Evolutionary conservation across 2,797 vertebrate genomes (phyloP).

Genomic region (Cyprinella venusta): DNA sequence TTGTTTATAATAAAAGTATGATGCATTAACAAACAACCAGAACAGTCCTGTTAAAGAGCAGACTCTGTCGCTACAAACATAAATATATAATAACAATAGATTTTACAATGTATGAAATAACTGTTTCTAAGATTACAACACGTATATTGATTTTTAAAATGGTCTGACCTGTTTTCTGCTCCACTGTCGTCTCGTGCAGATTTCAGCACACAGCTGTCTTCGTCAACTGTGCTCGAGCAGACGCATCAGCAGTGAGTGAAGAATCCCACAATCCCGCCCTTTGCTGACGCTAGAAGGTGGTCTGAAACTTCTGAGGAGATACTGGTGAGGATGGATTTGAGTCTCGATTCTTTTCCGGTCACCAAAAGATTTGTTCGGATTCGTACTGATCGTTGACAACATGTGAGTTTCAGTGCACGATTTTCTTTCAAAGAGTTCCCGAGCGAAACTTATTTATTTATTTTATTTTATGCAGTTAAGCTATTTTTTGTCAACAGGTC

Average conservation of each 20-base stretch:
- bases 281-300: conserved; percentile 34
- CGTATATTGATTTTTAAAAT: neutral
- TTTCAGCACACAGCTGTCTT: conserved; percentile 4
- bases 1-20: neutral
- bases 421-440: neutral
- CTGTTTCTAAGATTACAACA: neutral
- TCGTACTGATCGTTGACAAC: neutral
- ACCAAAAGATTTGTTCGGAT: neutral
- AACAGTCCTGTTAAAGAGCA: neutral
- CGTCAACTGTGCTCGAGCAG: conserved; percentile 12
- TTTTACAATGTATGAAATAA: neutral
- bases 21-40: neutral
- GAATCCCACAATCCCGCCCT: conserved; percentile 44
- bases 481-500: neutral
- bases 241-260: neutral
- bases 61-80: neutral
- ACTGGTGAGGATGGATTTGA: neutral
- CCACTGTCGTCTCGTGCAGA: conserved; percentile 5
- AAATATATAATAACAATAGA: neutral
- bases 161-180: conserved; percentile 37
- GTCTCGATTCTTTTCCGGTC: neutral
- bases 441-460: neutral
- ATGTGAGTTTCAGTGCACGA: neutral
- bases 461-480: no score
- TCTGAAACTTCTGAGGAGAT: neutral